Evolutionary conservation across 64 coral and sea anemone genomes (phyloP), one percentile per base, ranked within the genome.

Genomic region (Anthopleura sola): DNA sequence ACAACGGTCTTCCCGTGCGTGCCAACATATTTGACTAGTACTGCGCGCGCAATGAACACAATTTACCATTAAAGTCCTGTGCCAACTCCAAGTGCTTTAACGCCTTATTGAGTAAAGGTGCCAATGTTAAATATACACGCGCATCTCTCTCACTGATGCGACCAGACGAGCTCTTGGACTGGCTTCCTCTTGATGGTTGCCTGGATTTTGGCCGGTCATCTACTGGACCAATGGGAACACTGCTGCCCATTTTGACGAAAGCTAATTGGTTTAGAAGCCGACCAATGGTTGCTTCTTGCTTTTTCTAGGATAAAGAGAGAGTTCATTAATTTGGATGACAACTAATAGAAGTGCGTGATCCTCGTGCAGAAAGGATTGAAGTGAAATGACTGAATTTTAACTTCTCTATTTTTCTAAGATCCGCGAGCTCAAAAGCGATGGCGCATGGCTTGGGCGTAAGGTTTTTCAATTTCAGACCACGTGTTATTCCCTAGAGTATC

Each of bases 211-310:
- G 78, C 47, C 87, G 88, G 20, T 86, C 84, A 1, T 81, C 47
- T 36, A 86, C 47, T n/a, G 94, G 68, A 31, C 81, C 79, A 8
- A 49, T 37, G 58, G 82, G 82, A 60, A 83, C 50, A 36, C 17
- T 83, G 29, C 36, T 60, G 3, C 82, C 82, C 85, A 69, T 82
- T 24, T 33, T 55, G 23, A 31, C 85, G 19, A 87, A 76, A 53
- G 68, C 87, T 76, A 87, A 79, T 64, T 89, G 77, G 83, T 87
- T 79, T 14, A 96, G 84, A 46, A 96, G 53, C 4, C 84, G 90
- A 53, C 94, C 94, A 40, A 96, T 58, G 60, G 80, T 84, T 78
- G 94, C 90, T 56, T 88, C 84, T 60, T 90, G 90, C 74, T 90
- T 40, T 49, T 86, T 82, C 94, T 96, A 23, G 26, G 38, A 11